phyloP scores from a whole-genome alignment of 2,113 vertebrate species.

The Myrmophylax atrothorax region DNA sequence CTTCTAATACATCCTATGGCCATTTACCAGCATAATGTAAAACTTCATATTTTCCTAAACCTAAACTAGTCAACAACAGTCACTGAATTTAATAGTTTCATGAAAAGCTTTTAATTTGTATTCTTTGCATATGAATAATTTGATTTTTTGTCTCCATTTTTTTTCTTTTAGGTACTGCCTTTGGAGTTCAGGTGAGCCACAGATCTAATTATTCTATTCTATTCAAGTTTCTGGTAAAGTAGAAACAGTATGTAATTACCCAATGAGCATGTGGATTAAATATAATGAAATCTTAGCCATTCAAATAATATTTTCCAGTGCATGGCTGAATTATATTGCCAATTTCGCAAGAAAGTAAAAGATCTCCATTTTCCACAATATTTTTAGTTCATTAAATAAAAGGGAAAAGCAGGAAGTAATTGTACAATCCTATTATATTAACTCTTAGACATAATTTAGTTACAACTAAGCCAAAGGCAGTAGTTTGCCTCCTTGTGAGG shows the following conservation, averaged over 20 bases:
- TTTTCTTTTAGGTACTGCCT: neutral
- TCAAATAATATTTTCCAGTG: slow-evolving; percentile 10
- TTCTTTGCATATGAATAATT: neutral
- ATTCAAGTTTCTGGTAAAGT: neutral
- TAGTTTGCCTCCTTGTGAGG: neutral
- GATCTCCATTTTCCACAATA: neutral
- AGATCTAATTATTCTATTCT: neutral
- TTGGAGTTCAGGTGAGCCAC: slow-evolving; percentile 43
- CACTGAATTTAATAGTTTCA: neutral
- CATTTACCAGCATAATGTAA: neutral
- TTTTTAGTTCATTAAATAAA: slow-evolving; percentile 12
- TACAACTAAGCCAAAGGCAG: neutral
- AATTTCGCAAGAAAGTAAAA: neutral
- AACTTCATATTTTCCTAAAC: neutral
- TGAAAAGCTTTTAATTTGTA: neutral
- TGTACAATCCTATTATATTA: neutral
- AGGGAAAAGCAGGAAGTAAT: neutral
- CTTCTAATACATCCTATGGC: neutral
- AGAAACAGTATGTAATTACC: neutral
- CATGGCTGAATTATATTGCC: neutral
- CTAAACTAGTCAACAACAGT: neutral
- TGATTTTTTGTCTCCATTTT: neutral
- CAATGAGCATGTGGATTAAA: neutral
- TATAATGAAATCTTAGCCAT: neutral
- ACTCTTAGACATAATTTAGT: neutral